Conservation (phyloP, 2,888 invertebrate genomes). For the Parascotia fuliginaria region DNA sequence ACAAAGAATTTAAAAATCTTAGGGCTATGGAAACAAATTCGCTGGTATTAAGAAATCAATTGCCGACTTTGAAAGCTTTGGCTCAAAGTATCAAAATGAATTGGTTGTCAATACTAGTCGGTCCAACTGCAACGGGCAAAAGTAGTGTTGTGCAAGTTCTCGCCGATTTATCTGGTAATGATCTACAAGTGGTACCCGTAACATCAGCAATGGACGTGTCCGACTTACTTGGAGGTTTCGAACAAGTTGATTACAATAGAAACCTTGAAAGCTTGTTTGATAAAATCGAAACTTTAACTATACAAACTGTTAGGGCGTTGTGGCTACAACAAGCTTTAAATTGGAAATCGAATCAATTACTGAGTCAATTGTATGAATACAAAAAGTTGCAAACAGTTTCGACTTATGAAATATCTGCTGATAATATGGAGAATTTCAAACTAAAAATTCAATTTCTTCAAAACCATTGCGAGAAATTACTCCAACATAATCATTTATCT, state of each 20-base stretch:
- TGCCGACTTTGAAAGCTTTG: conserved; percentile 90
- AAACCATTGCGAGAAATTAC: conserved; percentile 59
- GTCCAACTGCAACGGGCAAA: conserved; percentile 92
- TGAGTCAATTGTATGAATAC: conserved; percentile 65
- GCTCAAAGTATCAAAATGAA: conserved; percentile 95
- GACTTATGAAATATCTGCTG: conserved; percentile 44
- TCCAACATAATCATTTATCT: conserved; percentile 42
- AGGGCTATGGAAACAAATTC: conserved; percentile 69
- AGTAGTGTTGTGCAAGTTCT: conserved; percentile 91
- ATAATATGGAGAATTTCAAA: conserved; percentile 59
- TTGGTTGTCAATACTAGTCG: conserved; percentile 96
- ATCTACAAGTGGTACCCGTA: conserved; percentile 91
- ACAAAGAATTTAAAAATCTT: conserved; percentile 69
- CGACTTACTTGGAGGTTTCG: conserved; percentile 98
- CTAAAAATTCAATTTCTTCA: conserved; percentile 63
- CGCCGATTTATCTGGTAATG: conserved; percentile 90
- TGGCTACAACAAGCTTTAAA: conserved; percentile 62
- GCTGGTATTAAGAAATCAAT: conserved; percentile 85
- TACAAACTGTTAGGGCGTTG: conserved; percentile 77
- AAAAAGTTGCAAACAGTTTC: conserved; percentile 50
- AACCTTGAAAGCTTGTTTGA: conserved; percentile 90
- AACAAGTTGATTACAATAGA: conserved; percentile 93
- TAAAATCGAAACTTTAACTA: conserved; percentile 83
- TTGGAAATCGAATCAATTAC: conserved; percentile 59
- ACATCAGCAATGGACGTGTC: conserved; percentile 97